Conservation (phyloP, 2,888 invertebrate species). For the Drosophila vallismaia region DNA sequence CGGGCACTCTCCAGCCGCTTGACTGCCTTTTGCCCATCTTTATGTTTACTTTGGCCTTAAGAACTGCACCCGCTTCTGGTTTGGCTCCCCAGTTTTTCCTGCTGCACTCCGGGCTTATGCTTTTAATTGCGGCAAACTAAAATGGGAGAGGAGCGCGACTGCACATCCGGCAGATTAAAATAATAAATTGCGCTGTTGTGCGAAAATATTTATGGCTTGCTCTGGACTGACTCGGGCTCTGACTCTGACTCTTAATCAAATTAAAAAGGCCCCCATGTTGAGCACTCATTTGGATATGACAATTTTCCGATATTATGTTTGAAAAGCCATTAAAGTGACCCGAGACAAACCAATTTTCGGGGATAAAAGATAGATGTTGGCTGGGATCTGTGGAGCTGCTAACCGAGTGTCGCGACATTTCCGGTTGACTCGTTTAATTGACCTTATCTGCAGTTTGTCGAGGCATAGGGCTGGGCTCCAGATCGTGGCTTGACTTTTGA, state of each 20-base stretch:
- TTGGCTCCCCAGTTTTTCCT: constrained; percentile 33
- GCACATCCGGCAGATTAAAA: constrained; percentile 70
- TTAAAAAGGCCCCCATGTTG: constrained; percentile 31
- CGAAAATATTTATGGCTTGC: constrained; percentile 67
- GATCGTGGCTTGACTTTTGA: constrained; percentile 78
- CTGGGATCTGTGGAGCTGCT: constrained; percentile 45
- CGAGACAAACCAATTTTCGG: constrained; percentile 22
- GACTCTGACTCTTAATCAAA: constrained; percentile 38
- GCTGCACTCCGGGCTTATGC: constrained; percentile 48
- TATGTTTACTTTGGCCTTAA: constrained; percentile 2
- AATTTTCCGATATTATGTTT: constrained; percentile 30
- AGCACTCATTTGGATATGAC: constrained; percentile 30
- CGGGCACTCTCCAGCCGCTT: constrained; percentile 56
- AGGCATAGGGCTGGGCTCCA: constrained; percentile 17
- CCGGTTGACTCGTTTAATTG: constrained; percentile 82
- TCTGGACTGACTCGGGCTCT: neutral
- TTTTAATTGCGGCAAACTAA: constrained; percentile 54
- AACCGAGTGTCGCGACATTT: constrained; percentile 79
- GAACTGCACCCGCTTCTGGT: constrained; percentile 34
- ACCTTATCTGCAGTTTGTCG: constrained; percentile 75
- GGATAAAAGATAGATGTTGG: constrained; percentile 18
- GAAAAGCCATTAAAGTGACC: constrained; percentile 30
- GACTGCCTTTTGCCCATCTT: constrained; percentile 53
- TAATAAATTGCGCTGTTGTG: constrained; percentile 64
- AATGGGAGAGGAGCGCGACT: constrained; percentile 44